Evolutionary conservation across 2,888 invertebrate species (phyloP).

Genomic region (Synergus itoensis): DNA sequence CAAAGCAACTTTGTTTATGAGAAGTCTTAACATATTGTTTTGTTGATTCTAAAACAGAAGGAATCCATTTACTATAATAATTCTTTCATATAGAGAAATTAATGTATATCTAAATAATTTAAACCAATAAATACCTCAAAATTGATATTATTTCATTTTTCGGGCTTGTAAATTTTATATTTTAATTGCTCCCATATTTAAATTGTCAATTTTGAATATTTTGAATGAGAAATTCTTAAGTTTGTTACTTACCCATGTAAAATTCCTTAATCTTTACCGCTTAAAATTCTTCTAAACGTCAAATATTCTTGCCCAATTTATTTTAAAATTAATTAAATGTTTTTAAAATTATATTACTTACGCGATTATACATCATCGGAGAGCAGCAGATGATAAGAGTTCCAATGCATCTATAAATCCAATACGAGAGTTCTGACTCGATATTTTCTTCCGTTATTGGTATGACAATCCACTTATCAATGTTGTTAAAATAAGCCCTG

Average conservation of each 20-base stretch:
- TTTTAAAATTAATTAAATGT: neutral
- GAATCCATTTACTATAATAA: neutral
- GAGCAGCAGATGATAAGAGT: constrained; percentile 70
- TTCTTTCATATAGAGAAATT: neutral
- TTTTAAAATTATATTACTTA: constrained; percentile 48
- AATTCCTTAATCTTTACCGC: neutral
- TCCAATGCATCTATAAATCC: constrained; percentile 72
- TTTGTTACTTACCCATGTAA: too few species aligned
- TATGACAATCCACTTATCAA: constrained; percentile 72
- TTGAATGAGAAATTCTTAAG: neutral
- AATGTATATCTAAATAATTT: neutral
- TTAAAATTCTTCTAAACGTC: neutral
- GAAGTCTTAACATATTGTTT: constrained; percentile 66
- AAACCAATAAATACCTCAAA: neutral
- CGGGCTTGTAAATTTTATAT: too few species aligned
- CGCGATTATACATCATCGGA: constrained; percentile 70
- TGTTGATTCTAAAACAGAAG: constrained; percentile 68
- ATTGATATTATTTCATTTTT: neutral
- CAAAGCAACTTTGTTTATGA: constrained; percentile 68
- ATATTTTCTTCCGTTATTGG: constrained; percentile 70
- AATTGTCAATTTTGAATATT: neutral
- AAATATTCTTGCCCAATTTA: neutral
- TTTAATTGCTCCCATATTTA: too few species aligned
- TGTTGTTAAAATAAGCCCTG: constrained; percentile 67
- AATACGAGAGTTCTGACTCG: constrained; percentile 65